Evolutionary conservation across 2,888 invertebrate species (phyloP), one percentile per base, ranked within the genome.

Genomic region (Pyrochroa serraticornis): DNA sequence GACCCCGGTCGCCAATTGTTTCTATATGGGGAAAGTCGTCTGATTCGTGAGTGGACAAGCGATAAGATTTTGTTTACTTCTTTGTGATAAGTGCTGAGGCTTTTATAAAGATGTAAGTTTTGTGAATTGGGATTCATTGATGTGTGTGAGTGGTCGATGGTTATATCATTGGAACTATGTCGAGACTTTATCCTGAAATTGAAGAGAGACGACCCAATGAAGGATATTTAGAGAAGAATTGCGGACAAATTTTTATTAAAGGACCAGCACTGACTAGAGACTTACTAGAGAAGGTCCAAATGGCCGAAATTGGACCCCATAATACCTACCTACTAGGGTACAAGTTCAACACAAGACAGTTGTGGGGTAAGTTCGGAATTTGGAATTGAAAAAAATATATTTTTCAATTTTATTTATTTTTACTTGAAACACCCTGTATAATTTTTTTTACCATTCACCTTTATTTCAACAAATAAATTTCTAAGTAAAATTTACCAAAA

Each of bases 261-360:
- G 74, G 73, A 2, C 74, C 77, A 1, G 71, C 74, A 0, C 46
- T 79, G 30, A 78, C 77, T 9, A 75, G 72, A 58, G 77, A 79
- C 10, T 70, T 78, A 60, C 62, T 78, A 32, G 73, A 72, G 33
- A 76, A 75, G 59, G 67, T 78, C 61, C 74, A 77, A 50, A 58
- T 61, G 49, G 66, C 63, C 6, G 75, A 76, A 9, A 58, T 75
- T 6, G 74, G 71, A 7, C 74, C 75, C 0, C 68, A 68, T 12
- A 71, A 69, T 35, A 74, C 75, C 1, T 63, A 65, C 33, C 57
- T 78, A 10, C 74, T 75, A 58, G 78, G 77, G 7, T 69, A 73
- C 30, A 72, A 75, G 46, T 68, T 76, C 42, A 74, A 74, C 50
- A 74, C 73, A 0, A 69, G 71, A 30, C 71, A 72, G 49, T 63